Percentiles rank a stretch among this genome's conserved stretches.
Evolutionary conservation across 2,113 vertebrate genomes (phyloP).

Genomic region (Greenwoodochromis staneri): DNA sequence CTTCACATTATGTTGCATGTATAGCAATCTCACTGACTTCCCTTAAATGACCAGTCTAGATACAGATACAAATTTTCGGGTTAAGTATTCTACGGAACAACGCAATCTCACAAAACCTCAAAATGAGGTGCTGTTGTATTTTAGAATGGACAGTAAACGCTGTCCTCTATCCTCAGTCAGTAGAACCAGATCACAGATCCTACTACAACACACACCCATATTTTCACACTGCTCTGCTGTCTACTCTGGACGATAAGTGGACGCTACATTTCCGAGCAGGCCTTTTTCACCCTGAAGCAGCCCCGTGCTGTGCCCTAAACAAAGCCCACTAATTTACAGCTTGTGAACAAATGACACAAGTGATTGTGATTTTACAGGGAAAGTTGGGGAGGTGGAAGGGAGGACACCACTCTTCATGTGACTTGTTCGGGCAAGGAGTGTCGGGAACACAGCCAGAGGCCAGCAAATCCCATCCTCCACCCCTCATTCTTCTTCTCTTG

Average conservation of each 20-base stretch:
- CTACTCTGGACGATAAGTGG: not conserved
- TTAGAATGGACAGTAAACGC: not conserved
- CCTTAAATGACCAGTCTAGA: not conserved
- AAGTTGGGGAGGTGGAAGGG: not conserved
- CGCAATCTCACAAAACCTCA: not conserved
- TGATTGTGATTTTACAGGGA: not conserved
- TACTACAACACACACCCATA: not conserved
- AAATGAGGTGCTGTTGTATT: not conserved
- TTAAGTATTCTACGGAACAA: not conserved
- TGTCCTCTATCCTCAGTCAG: not conserved
- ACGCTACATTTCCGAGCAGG: conserved; percentile 9
- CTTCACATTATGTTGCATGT: not conserved
- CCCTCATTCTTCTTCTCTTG: not conserved
- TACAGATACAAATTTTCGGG: not conserved
- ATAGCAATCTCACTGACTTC: not conserved
- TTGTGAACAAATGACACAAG: not conserved
- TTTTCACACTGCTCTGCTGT: not conserved
- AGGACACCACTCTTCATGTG: conserved; percentile 11
- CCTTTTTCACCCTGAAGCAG: not conserved
- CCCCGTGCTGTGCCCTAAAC: not conserved
- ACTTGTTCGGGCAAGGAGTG: not conserved
- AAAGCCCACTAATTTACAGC: not conserved
- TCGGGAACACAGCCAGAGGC: not conserved
- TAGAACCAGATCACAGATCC: not conserved
- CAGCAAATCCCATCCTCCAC: not conserved